Conservation (phyloP, 2,888 invertebrate species). For the Drepana falcataria region DNA sequence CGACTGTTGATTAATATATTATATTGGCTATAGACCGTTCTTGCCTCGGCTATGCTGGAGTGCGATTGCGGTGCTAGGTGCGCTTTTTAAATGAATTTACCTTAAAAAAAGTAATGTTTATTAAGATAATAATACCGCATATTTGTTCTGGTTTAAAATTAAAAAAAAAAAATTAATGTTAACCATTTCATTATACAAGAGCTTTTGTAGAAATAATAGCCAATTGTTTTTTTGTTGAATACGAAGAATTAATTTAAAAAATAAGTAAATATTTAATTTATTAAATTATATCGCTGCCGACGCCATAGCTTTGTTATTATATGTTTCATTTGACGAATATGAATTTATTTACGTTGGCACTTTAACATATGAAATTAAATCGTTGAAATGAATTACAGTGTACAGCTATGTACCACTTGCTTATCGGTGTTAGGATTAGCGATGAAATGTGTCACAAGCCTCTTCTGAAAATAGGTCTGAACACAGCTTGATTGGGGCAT, state of each 20-base stretch:
- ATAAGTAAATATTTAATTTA: no score
- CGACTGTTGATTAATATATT: neutral
- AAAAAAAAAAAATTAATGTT: no score
- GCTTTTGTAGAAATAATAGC: no score
- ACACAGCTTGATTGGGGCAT: slow-evolving; percentile 42
- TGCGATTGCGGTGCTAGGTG: slow-evolving; percentile 6
- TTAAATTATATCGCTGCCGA: slow-evolving; percentile 12
- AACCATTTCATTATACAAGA: no score
- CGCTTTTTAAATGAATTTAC: neutral
- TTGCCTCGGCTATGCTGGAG: slow-evolving; percentile 21
- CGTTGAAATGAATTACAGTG: slow-evolving; percentile 30
- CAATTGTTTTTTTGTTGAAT: no score
- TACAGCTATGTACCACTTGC: slow-evolving; percentile 42
- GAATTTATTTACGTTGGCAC: slow-evolving; percentile 63
- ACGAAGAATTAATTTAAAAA: neutral
- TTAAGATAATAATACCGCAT: no score
- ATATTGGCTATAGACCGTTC: neutral
- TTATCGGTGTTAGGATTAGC: slow-evolving; percentile 21
- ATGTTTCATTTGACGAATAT: slow-evolving; percentile 44
- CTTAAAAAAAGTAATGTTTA: neutral
- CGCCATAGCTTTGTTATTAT: slow-evolving; percentile 38
- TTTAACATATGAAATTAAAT: slow-evolving; percentile 29
- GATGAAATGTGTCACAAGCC: slow-evolving; percentile 44
- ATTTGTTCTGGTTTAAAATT: no score
- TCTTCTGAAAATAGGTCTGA: slow-evolving; percentile 31